These are phyloP conservation scores for Typhlomys cinereus DNA, from an alignment of 2,113 vertebrate species.

Conservation along the genomic window DNA sequence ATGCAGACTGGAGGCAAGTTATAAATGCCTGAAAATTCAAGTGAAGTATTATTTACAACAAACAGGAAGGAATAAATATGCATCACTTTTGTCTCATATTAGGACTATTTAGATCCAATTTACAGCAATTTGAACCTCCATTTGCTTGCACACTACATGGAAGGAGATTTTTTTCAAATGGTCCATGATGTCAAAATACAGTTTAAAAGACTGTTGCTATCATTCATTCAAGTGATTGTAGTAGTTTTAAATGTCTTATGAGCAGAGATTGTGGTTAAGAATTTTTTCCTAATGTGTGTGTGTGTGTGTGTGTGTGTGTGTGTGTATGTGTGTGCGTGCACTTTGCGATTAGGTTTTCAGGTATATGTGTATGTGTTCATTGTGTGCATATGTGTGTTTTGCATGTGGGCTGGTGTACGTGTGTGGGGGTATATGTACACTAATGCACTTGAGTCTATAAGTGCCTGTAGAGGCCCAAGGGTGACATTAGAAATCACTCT, in stretches of 20 bases:
- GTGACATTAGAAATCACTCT: too few relatives aligned
- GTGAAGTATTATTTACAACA: slow-evolving; percentile 46
- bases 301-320: too few relatives aligned
- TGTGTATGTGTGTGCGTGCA: too few relatives aligned
- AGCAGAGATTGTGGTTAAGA: not conserved
- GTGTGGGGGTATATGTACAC: too few relatives aligned
- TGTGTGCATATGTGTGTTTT: too few relatives aligned
- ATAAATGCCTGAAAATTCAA: slow-evolving; percentile 89
- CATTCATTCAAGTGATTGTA: not conserved
- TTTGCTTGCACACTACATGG: not conserved
- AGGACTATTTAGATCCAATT: not conserved
- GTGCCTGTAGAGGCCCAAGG: too few relatives aligned
- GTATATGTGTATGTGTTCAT: too few relatives aligned
- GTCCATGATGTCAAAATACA: not conserved
- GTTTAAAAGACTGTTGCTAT: not conserved
- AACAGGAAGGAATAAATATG: not conserved
- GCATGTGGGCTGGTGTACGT: too few relatives aligned
- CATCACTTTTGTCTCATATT: not conserved
- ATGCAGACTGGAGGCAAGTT: slow-evolving; percentile 92
- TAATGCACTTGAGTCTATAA: too few relatives aligned
- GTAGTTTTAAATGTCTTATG: not conserved
- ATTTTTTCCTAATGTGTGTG: too few relatives aligned
- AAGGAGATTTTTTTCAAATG: slow-evolving; percentile 47
- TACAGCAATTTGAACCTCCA: not conserved
- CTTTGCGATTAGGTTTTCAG: too few relatives aligned